These are phyloP conservation scores for Hycleus cichorii DNA, from an alignment of 1,140 invertebrate species.

Conservation along the genomic window DNA sequence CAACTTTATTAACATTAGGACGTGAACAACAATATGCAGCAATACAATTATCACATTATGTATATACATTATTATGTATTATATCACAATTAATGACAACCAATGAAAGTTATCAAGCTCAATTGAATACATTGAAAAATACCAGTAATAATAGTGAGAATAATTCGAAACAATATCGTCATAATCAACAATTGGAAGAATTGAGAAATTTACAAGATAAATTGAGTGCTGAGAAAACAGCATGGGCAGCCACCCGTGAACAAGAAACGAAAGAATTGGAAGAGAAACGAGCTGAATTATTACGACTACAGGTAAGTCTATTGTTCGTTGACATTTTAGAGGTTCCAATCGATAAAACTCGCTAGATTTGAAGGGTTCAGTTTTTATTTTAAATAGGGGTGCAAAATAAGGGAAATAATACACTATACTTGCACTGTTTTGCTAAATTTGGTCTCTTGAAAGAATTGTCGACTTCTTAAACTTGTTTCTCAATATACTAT, in stretches of 20 bases:
- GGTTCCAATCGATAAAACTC: no score
- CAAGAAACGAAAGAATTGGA: constrained; percentile 59
- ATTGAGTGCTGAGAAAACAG: constrained; percentile 71
- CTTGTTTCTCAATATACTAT: background rate
- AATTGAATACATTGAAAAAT: constrained; percentile 49
- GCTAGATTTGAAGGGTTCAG: no score
- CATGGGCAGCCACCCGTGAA: constrained; percentile 58
- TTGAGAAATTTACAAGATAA: constrained; percentile 65
- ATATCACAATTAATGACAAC: constrained; percentile 79
- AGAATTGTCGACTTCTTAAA: background rate
- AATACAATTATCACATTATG: constrained; percentile 68
- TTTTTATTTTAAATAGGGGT: no score
- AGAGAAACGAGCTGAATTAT: constrained; percentile 54
- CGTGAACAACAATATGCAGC: constrained; percentile 63
- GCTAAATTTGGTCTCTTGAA: no score
- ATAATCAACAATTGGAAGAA: constrained; percentile 67
- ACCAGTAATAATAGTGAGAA: constrained; percentile 44
- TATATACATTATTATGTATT: constrained; percentile 74
- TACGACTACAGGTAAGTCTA: constrained; percentile 45
- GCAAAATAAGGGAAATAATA: no score
- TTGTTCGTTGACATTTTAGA: no score
- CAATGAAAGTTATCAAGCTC: constrained; percentile 67
- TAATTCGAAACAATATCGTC: constrained; percentile 51
- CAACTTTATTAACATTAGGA: constrained; percentile 43
- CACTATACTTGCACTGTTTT: no score